Evolutionary conservation across 2,888 invertebrate species (phyloP).

Genomic region (Ecdyonurus torrentis): DNA sequence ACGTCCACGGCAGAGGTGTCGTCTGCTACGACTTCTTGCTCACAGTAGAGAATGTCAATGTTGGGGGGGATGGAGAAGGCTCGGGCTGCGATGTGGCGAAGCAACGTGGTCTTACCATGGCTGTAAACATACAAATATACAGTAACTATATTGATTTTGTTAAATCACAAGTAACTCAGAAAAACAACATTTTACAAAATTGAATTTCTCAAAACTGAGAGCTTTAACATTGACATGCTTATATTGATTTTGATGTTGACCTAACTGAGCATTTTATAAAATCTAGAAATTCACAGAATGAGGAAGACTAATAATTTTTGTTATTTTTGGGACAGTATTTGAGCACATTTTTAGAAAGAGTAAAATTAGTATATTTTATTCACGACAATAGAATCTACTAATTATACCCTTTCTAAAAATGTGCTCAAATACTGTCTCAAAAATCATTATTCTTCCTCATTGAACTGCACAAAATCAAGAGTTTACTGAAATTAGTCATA

Average conservation of each 20-base stretch:
- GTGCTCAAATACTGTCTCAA: no score
- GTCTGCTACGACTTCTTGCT: slow-evolving; percentile 95
- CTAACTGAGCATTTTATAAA: not conserved
- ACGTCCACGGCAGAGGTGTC: slow-evolving; percentile 85
- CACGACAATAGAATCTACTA: no score
- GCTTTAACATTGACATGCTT: not conserved
- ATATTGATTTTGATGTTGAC: not conserved
- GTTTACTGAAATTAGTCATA: no score
- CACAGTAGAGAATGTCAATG: slow-evolving; percentile 92
- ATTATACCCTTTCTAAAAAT: no score
- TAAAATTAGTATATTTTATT: no score
- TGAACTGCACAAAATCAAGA: no score
- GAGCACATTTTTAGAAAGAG: no score
- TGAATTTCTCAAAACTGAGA: no score
- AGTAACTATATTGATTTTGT: not conserved
- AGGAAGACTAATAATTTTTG: no score
- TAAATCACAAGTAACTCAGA: slow-evolving; percentile 5
- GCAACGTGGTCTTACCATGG: slow-evolving; percentile 93
- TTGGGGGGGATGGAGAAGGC: slow-evolving; percentile 89
- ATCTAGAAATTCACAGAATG: no score
- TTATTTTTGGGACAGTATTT: no score
- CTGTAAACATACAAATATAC: slow-evolving; percentile 26
- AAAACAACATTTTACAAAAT: slow-evolving; percentile 4
- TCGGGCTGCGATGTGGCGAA: slow-evolving; percentile 80
- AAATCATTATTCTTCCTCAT: no score